These are phyloP conservation scores for Germaria angustata DNA, from an alignment of 2,888 invertebrate genomes.

Conservation along the genomic window DNA sequence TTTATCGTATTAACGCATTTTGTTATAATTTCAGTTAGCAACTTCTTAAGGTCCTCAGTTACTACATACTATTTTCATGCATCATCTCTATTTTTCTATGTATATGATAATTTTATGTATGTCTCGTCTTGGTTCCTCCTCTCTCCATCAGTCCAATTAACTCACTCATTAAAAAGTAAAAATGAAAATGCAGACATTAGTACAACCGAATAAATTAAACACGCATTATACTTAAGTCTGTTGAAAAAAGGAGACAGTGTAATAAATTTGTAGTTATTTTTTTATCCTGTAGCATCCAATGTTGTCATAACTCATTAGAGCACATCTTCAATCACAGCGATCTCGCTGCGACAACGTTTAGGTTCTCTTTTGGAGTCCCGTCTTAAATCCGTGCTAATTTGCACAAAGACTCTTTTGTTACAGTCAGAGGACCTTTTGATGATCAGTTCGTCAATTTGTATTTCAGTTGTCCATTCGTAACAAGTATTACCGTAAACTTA, in stretches of 20 bases:
- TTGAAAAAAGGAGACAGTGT: conserved; percentile 31
- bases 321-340: no score
- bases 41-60: conserved; percentile 19
- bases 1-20: conserved; percentile 37
- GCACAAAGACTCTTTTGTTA: no score
- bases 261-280: no score
- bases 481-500: no score
- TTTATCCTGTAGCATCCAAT: no score
- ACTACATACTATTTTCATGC: conserved; percentile 1
- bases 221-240: conserved; percentile 4
- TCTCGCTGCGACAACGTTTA: no score
- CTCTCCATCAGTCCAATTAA: conserved; percentile 14
- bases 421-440: no score
- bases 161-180: conserved; percentile 43
- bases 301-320: no score
- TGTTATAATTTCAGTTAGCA: conserved; percentile 23
- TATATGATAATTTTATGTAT: not conserved
- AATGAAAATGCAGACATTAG: conserved; percentile 68
- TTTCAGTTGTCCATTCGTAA: no score
- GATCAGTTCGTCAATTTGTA: no score
- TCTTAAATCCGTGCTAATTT: no score
- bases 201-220: conserved; percentile 61
- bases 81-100: conserved; percentile 3
- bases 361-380: no score
- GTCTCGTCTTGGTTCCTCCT: conserved; percentile 16